Evolutionary conservation across 2,888 invertebrate species (phyloP), one percentile per base, ranked within the genome.

Genomic region (Gastracanthus pulcherrimus): DNA sequence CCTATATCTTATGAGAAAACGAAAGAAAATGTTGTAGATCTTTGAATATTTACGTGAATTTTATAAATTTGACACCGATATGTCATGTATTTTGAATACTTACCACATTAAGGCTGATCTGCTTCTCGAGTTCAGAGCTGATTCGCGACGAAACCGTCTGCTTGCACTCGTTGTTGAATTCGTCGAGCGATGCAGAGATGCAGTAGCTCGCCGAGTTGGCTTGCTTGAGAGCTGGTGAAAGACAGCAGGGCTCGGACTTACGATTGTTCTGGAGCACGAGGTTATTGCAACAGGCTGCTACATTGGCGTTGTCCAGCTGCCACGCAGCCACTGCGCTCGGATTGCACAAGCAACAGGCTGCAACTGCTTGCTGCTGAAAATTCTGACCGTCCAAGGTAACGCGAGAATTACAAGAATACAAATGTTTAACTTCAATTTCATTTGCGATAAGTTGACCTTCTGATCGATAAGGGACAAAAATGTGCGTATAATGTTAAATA

Each of bases 231-330:
- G 26, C 51, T 1, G 75, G 23, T 23, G 62, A 74, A 23, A 67
- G 41, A 23, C 76, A 76, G 31, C 38, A 76, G n/a, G 72, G 45
- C 26, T 77, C 77, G 60, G 48, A 81, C 26, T 69, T 81, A 0
- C 62, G 34, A 16, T 76, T 45, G 41, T 48, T 66, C 31, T 60
- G 71, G 3, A 62, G 19, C 9, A 19, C 19, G 16, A 41, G 71
- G 26, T 26, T n/a, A n/a, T n/a, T 55, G 19, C 60, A 60, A 38
- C 67, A 81, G 11, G 55, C 58, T 3, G 58, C 58, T 23, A 31
- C 13, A 19, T 67, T 60, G 0, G 34, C 74, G 5, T 51, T 62
- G 31, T 80, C 70, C 64, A 70, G 9, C 6, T 34, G 55, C 66
- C 48, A 76, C 2, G 74, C 45, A 4, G 38, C 45, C 5, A 45